Evolutionary conservation across 37 sponge, comb jelly and placozoan species (phyloP).

Genomic region (Aplysina aerophoba): DNA sequence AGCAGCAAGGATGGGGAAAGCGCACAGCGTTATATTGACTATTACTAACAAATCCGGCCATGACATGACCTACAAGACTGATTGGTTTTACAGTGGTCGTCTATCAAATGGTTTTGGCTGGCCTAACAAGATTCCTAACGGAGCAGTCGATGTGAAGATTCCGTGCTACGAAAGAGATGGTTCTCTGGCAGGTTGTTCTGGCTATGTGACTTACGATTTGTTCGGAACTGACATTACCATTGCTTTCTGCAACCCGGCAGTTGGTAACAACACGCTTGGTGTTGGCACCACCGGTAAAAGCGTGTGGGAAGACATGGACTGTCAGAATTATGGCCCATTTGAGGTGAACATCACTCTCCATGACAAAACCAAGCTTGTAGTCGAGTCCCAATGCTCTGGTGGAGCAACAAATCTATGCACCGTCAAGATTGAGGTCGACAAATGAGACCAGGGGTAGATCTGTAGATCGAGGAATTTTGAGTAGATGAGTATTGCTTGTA

Average conservation of each 20-base stretch:
- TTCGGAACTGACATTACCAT: neutral
- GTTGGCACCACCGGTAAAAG: neutral
- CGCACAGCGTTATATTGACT: too few species aligned
- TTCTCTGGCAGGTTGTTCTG: constrained; percentile 2
- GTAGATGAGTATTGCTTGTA: too few species aligned
- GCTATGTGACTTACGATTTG: neutral
- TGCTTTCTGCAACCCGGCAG: neutral
- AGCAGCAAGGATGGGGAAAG: too few species aligned
- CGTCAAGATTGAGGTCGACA: too few species aligned
- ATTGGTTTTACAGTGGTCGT: too few species aligned
- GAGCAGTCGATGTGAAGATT: neutral
- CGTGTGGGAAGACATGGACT: neutral
- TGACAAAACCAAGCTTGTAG: neutral
- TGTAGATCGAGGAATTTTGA: too few species aligned
- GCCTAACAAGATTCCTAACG: neutral
- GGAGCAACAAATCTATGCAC: constrained; percentile 4
- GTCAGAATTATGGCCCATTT: neutral
- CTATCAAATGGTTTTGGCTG: neutral
- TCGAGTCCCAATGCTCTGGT: neutral
- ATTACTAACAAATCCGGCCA: too few species aligned
- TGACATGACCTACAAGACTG: too few species aligned
- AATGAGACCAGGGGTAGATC: too few species aligned
- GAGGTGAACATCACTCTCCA: neutral
- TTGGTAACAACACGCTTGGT: neutral
- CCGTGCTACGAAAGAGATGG: neutral